Evolutionary conservation across 1,140 invertebrate genomes (phyloP).

Genomic region (Xylocopa sonorina): DNA sequence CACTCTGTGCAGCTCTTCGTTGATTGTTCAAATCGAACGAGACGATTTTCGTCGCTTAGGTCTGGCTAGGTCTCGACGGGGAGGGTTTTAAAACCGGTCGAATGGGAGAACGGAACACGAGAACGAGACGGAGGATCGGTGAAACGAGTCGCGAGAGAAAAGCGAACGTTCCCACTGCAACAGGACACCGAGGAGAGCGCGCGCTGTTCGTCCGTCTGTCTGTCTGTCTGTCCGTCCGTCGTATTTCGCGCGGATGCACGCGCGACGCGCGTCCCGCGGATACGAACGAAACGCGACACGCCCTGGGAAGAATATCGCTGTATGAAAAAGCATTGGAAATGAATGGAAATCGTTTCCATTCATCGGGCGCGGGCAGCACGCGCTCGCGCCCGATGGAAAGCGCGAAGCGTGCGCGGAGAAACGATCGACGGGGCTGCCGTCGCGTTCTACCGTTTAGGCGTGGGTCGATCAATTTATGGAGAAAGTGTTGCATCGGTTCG

Average conservation of each 20-base stretch:
- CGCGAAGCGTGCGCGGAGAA: too few relatives aligned
- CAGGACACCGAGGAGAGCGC: slow-evolving; percentile 53
- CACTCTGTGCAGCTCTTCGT: too few relatives aligned
- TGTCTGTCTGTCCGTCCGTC: slow-evolving; percentile 6
- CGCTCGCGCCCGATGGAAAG: not conserved
- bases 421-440: not conserved
- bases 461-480: not conserved
- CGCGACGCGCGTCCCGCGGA: slow-evolving; percentile 12
- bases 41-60: too few relatives aligned
- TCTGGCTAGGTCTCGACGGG: too few relatives aligned
- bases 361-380: not conserved
- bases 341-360: slow-evolving; percentile 42
- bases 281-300: slow-evolving; percentile 55
- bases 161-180: slow-evolving; percentile 63
- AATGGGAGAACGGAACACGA: slow-evolving; percentile 52
- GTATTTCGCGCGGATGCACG: slow-evolving; percentile 34
- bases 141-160: slow-evolving; percentile 59
- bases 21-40: too few relatives aligned
- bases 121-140: slow-evolving; percentile 49
- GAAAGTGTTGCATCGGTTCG: slow-evolving; percentile 6
- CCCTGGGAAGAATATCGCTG: slow-evolving; percentile 38
- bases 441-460: not conserved
- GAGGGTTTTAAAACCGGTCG: slow-evolving; percentile 55
- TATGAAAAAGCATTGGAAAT: slow-evolving; percentile 32
- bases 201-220: slow-evolving; percentile 6